Evolutionary conservation across 2,113 vertebrate genomes (phyloP).

Genomic region (Noturus placidus): DNA sequence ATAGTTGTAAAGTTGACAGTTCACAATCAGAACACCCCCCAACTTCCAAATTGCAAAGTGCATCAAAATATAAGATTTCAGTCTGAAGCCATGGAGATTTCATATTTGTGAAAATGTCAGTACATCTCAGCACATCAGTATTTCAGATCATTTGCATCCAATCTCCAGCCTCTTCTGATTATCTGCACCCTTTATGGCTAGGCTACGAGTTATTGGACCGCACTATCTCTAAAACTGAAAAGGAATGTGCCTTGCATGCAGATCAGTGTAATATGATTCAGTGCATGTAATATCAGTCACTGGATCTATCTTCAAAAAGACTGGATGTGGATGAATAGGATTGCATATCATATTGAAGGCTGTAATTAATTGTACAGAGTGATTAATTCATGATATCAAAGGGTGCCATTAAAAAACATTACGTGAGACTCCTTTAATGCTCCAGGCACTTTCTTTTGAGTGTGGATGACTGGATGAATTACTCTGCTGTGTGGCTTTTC

Average conservation of each 20-base stretch:
- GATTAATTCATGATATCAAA: slow-evolving; percentile 40
- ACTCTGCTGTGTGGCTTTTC: slow-evolving; percentile 70
- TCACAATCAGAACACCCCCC: slow-evolving; percentile 43
- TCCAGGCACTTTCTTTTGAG: slow-evolving; percentile 61
- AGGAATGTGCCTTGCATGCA: slow-evolving; percentile 30
- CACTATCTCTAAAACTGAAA: slow-evolving; percentile 15
- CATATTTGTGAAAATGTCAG: slow-evolving; percentile 13
- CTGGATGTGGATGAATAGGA: slow-evolving; percentile 41
- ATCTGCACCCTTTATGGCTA: slow-evolving; percentile 13
- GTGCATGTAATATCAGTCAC: slow-evolving; percentile 37
- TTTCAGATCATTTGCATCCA: slow-evolving; percentile 11
- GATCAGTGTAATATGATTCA: slow-evolving; percentile 28
- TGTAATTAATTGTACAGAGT: slow-evolving; percentile 37
- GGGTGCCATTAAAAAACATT: slow-evolving; percentile 30
- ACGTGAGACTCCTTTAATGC: slow-evolving; percentile 29
- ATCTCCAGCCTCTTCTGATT: slow-evolving; percentile 9
- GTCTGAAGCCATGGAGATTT: slow-evolving; percentile 24
- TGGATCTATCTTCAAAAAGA: slow-evolving; percentile 30
- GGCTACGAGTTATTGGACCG: slow-evolving; percentile 19
- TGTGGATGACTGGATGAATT: slow-evolving; percentile 66
- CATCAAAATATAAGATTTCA: too few relatives aligned
- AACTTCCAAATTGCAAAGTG: not conserved
- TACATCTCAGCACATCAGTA: slow-evolving; percentile 32
- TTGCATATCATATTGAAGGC: slow-evolving; percentile 34
- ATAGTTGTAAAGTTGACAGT: slow-evolving; percentile 44